Conservation (phyloP, 2,113 vertebrate species). For the Brachypteracias leptosomus region DNA sequence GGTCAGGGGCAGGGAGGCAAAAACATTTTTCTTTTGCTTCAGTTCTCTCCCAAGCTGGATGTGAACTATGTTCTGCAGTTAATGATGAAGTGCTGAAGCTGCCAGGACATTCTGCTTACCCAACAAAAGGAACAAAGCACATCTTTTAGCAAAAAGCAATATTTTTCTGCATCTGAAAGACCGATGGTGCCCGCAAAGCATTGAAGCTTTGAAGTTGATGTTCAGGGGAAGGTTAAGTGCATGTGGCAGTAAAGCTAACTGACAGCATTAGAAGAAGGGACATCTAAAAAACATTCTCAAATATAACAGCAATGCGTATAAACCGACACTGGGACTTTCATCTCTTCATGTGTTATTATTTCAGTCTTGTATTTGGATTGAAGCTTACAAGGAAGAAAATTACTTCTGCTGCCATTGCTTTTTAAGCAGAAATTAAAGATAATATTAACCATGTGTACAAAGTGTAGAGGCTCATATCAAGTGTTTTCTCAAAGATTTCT, state of each 20-base stretch:
- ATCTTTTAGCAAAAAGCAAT: slow-evolving; percentile 5
- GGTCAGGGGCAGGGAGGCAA: not conserved
- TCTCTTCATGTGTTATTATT: not conserved
- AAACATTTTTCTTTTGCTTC: slow-evolving; percentile 5
- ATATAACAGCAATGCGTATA: not conserved
- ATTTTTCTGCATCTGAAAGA: slow-evolving; percentile 1
- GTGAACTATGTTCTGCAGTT: not conserved
- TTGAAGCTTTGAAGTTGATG: not conserved
- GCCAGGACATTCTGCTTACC: not conserved
- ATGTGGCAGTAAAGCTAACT: not conserved
- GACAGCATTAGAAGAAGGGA: not conserved
- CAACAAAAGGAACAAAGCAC: slow-evolving; percentile 28
- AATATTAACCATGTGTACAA: not conserved
- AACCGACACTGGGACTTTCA: not conserved
- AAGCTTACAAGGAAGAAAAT: not conserved
- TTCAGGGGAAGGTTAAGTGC: not conserved
- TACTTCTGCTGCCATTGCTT: not conserved
- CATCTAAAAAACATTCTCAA: not conserved
- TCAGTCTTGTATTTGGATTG: not conserved
- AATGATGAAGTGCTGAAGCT: slow-evolving; percentile 29
- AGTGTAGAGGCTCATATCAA: not conserved
- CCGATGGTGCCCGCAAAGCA: rapidly evolving
- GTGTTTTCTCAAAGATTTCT: not conserved
- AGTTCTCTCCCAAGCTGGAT: not conserved
- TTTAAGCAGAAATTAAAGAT: not conserved